Base-by-base conservation (phyloP, 2,888 invertebrate species). In the Chelonus formosanus region DNA sequence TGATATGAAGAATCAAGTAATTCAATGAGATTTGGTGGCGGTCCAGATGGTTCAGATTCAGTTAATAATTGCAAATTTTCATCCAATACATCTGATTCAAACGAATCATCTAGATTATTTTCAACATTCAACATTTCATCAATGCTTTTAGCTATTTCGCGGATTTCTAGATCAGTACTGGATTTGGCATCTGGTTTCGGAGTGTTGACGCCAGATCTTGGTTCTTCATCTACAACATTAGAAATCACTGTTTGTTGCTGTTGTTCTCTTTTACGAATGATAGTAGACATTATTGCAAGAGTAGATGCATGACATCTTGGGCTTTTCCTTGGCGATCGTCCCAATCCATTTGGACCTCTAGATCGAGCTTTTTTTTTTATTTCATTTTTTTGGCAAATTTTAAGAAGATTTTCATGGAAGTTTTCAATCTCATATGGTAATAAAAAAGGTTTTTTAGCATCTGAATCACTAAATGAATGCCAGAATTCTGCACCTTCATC, bases 261-360 rank as follows among this genome's bases (percentile, higher is more conserved):
- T 48, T 80, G 81, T 40, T 84, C 83, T n/a, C 78, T 72, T 58
- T 82, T 82, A 5, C 81, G 74, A 8, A 84, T 82, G n/a, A 84
- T 83, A 20, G 84, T 84, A 3, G 84, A 84, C 84, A 95, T 89
- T 65, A 95, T 92, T 0, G 95, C 95, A 67, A 94, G 84, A 0
- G 95, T 95, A 0, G 94, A 94, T 0, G 95, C 95, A 79, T 95
- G 95, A 80, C 95, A 95, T 32, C 95, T 86, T 0, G 95, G 95
- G 0, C 94, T 94, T 79, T 95, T 95, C 48, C 95, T 86, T 0
- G 94, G 92, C 68, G 89, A 90, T 40, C 86, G 85, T 55, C 88
- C 88, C 44, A 71, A 34, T 20, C 71, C 71, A 55, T 70, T 70
- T 3, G 66, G 60, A 5, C 72, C 72, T n/a, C 60, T 59, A 68